Evolutionary conservation across 2,888 invertebrate genomes (phyloP), one percentile per base, ranked within the genome.

Genomic region (Acrobeloides nanus): DNA sequence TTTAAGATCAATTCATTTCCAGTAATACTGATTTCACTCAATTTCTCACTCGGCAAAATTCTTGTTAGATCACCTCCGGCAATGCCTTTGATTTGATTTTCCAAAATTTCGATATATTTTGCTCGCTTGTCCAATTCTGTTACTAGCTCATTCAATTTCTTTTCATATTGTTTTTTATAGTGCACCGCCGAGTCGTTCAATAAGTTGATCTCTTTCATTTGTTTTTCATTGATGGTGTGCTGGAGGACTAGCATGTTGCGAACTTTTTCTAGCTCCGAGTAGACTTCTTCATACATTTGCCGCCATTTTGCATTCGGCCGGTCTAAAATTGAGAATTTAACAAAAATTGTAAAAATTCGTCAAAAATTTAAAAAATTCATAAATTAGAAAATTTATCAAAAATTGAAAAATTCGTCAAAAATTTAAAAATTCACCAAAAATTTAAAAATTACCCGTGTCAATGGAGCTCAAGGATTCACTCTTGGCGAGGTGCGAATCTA

Each of bases 241-340:
- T 79, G 79, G 5, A 76, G 72, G 3, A 78, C 65, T 29, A 79
- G 66, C 74, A 80, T 74, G 61, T 77, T 77, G 15, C 78, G 61
- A 1, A 78, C 75, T 62, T 79, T 79, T 62, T 79, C 78, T 47
- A 80, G 60, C 59, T 80, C 79, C 15, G 59, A 57, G 38, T 70
- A 66, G 39, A 68, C 37, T 21, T 64, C 62, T 2, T 66, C 46
- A 45, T 70, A 70, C 54, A 68, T 37, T 38, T 66, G 56, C 10
- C 66, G 61, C 66, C 69, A 70, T 27, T n/a, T n/a, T n/a, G n/a
- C n/a, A n/a, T n/a, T n/a, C n/a, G n/a, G n/a, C n/a, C n/a, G n/a
- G n/a, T n/a, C n/a, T n/a, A n/a, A n/a, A n/a, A n/a, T n/a, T n/a
- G n/a, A n/a, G n/a, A n/a, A n/a, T n/a, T n/a, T n/a, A n/a, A n/a